Evolutionary conservation across 2,113 vertebrate genomes (phyloP), one percentile per base, ranked within the genome.

Genomic region (Tachysurus vachellii): DNA sequence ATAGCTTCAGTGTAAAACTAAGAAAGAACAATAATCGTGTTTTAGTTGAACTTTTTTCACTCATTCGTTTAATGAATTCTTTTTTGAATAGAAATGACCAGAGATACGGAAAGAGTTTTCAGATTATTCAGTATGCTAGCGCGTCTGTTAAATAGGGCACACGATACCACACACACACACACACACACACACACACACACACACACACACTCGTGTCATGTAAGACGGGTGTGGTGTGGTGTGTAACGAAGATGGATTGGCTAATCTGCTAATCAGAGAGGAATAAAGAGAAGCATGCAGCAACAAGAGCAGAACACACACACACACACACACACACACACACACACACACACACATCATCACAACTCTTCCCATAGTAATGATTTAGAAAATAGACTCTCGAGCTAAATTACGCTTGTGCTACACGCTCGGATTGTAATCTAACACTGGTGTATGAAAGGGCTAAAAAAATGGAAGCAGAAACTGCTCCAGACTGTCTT

Each of bases 281-380:
- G 42, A 47, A 64, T 56, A 44, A 44, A 64, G 23, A 56, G 54
- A 66, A 57, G 28, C 86, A 77, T 79, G 80, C 79, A 75, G 26
- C 31, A 82, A 76, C 86, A 87, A 50, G 68, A 73, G 66, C 81
- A 47, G 53, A 44, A 79, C n/a, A 19, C 13, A 79, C 76, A 79
- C 76, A 79, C 76, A 54, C 47, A 26, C 6, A 77, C 44, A 85
- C 64, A 42, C 47, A 77, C 47, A 53, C 44, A 36, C 36, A 36
- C 36, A 36, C 36, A 36, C 36, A 54, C 75, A 56, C 47, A 28
- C 47, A 79, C 13, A 28, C 1, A 28, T 12, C 44, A 9, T 64
- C 44, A 80, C 8, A 3, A 61, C 44, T 50, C 23, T 73, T 28
- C 53, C 16, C 47, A 31, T 57, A 44, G 17, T 73, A 84, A 84